A percentile compares a stretch with the other conserved stretches of the same genome.
These are phyloP conservation scores for Oscheius sp. DNA, from an alignment of 2,888 invertebrate genomes.

Conservation along the genomic window DNA sequence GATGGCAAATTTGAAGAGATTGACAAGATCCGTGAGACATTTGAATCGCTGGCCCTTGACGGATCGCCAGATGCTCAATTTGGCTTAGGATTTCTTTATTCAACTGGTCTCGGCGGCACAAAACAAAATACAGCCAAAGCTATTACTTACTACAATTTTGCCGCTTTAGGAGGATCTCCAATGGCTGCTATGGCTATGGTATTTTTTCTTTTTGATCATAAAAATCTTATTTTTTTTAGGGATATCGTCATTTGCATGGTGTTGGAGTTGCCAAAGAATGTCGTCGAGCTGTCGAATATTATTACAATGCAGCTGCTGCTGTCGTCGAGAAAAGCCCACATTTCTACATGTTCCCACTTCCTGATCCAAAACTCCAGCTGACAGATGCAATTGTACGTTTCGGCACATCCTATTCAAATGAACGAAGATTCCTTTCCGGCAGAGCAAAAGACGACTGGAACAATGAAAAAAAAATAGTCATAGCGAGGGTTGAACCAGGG, in stretches of 20 bases:
- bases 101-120: slow-evolving; percentile 74
- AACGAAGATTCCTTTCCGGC: too few relatives aligned
- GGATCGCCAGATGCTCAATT: slow-evolving; percentile 91
- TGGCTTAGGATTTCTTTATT: slow-evolving; percentile 75
- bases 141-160: slow-evolving; percentile 89
- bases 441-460: too few relatives aligned
- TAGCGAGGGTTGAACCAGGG: too few relatives aligned
- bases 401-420: too few relatives aligned
- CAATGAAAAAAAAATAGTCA: too few relatives aligned
- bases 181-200: slow-evolving; percentile 93
- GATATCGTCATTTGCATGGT: slow-evolving; percentile 92
- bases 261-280: slow-evolving; percentile 89
- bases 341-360: slow-evolving; percentile 79
- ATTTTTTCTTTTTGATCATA: background rate
- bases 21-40: too few relatives aligned
- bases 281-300: slow-evolving; percentile 89
- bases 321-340: slow-evolving; percentile 80
- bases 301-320: slow-evolving; percentile 77
- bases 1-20: too few relatives aligned
- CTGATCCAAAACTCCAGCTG: slow-evolving; percentile 88
- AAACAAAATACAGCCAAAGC: slow-evolving; percentile 75
- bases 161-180: slow-evolving; percentile 89
- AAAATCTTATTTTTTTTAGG: slow-evolving; percentile 75
- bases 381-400: slow-evolving; percentile 82
- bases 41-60: slow-evolving; percentile 28